Evolutionary conservation across 2,888 invertebrate species (phyloP).

Genomic region (Psylliodes chrysocephalus): DNA sequence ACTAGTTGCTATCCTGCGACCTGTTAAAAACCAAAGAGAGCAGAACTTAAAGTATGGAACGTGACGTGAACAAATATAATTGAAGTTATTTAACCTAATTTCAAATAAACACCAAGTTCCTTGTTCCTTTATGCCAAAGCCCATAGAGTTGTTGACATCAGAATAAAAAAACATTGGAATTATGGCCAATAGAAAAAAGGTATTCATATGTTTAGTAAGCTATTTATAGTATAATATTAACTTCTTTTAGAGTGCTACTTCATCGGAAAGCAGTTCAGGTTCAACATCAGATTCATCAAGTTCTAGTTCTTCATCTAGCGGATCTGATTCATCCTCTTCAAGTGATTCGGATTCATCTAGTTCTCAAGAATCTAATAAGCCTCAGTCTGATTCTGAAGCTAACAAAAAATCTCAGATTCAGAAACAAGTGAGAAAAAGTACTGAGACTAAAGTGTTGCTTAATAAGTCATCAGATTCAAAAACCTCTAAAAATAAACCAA

Average conservation of each 20-base stretch:
- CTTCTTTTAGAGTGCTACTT: constrained; percentile 61
- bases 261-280: constrained; percentile 72
- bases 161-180: not conserved
- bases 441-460: constrained; percentile 45
- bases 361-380: constrained; percentile 63
- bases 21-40: no score
- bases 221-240: not conserved
- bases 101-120: no score
- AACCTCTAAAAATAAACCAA: constrained; percentile 54
- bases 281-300: constrained; percentile 75
- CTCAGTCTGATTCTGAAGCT: constrained; percentile 53
- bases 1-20: no score
- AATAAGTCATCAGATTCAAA: constrained; percentile 45
- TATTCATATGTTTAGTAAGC: constrained; percentile 24
- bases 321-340: constrained; percentile 76
- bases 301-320: constrained; percentile 76
- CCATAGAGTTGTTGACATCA: no score
- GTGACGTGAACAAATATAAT: no score
- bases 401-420: constrained; percentile 58
- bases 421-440: constrained; percentile 58
- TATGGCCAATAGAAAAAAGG: constrained; percentile 50
- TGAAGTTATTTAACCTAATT: no score
- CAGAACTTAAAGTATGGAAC: no score
- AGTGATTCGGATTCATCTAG: constrained; percentile 79
- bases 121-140: no score